phyloP scores from a whole-genome alignment of 2,113 vertebrate genomes.

The Cheirogaleus medius region DNA sequence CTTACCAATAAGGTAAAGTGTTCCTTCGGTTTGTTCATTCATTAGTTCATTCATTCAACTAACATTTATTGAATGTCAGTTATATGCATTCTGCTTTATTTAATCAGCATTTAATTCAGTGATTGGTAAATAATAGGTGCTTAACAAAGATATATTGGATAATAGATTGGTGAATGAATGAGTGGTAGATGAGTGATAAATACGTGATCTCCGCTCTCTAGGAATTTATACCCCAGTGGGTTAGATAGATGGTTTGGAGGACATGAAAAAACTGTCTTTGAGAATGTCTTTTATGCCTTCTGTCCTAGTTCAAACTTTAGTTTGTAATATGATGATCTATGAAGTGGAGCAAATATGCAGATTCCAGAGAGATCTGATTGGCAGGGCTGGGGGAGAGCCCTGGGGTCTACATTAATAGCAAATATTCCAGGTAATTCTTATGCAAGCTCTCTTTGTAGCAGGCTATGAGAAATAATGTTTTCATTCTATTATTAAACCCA shows the following conservation, averaged over 20 bases:
- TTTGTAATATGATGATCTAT: not conserved
- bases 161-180: not conserved
- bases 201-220: not conserved
- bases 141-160: not conserved
- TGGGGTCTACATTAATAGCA: not conserved
- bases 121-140: not conserved
- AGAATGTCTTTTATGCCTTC: not conserved
- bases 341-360: not conserved
- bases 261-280: not conserved
- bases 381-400: not conserved
- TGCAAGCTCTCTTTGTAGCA: not conserved
- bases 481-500: not conserved
- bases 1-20: not conserved
- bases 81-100: not conserved
- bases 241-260: not conserved
- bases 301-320: not conserved
- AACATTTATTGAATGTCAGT: not conserved
- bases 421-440: not conserved
- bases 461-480: not conserved
- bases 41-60: not conserved
- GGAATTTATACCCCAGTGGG: not conserved
- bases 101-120: not conserved
- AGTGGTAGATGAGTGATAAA: not conserved
- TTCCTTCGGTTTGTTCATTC: not conserved
- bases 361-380: not conserved